Base-by-base conservation (phyloP, 2,888 invertebrate species). In the Matsumyia berberina region DNA sequence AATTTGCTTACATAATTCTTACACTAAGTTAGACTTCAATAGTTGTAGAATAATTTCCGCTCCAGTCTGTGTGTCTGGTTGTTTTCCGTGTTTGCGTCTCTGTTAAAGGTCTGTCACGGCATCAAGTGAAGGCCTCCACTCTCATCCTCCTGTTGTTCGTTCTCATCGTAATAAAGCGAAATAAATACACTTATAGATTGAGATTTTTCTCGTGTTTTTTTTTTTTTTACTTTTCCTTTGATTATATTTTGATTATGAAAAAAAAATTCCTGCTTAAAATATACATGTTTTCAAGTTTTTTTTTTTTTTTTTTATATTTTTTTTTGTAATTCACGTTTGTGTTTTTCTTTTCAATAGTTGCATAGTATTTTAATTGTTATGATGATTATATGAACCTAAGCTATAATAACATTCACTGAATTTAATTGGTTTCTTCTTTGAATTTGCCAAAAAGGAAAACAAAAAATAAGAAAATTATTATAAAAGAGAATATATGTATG, bases 351-450 rank as follows among this genome's bases (percentile, higher is more conserved):
- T 49, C 39, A 67, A 74, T 80, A 60, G 46, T 70, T 76, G 55
- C 46, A 62, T 80, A 70, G 67, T 69, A 64, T 60, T 49, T 77
- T 72, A 70, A 77, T 64, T 60, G 58, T 72, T 69, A 78, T 83
- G 70, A 83, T 67, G 66, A 83, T 69, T 83, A 79, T 83, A 74
- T 79, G 79, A 83, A 79, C 69, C 83, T 83, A 83, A 79, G 67
- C 83, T 83, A 73, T 69, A 72, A 72, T 66, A 72, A 78, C 53
- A 66, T 72, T 78, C 60, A 80, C 67, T 72, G 19, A 78, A 73
- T 78, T 78, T 49, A 39, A 62, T 74, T 74, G 55, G 72, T 55
- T 81, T 58, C 53, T 53, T 60, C 31, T 66, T 62, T 62, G 62
- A 72, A 51, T 62, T 80, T 67, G 35, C 44, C 46, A 51, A 51